phyloP scores from a whole-genome alignment of 1,140 invertebrate species.

The Plectrocnemia conspersa region DNA sequence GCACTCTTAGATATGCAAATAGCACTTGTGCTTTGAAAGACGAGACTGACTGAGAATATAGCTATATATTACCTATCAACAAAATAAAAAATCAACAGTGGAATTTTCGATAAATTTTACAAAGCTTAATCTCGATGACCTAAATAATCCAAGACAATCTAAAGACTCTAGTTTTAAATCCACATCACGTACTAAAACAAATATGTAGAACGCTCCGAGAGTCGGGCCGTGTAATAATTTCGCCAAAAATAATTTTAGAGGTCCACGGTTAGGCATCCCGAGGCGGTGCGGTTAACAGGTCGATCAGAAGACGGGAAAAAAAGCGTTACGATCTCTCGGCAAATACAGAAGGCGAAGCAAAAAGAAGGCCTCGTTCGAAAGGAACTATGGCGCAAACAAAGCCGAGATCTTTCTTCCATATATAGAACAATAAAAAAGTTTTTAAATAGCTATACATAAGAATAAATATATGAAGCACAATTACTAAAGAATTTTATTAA shows the following conservation, averaged over 20 bases:
- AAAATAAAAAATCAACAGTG: too few species aligned
- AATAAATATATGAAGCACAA: too few species aligned
- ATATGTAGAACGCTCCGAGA: conserved; percentile 22
- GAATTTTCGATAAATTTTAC: too few species aligned
- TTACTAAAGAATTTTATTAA: too few species aligned
- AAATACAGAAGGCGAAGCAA: background rate
- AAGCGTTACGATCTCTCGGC: conserved; percentile 17
- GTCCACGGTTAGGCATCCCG: background rate
- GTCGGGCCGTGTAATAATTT: conserved; percentile 23
- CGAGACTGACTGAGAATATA: too few species aligned
- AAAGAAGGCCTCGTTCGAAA: background rate
- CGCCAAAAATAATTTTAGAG: conserved; percentile 24
- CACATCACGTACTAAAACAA: conserved; percentile 33
- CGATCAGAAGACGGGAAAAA: conserved; percentile 10
- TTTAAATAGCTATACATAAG: too few species aligned
- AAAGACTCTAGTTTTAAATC: too few species aligned
- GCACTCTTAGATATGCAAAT: conserved; percentile 3
- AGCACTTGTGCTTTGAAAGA: background rate
- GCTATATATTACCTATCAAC: too few species aligned
- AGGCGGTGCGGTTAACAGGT: conserved; percentile 6
- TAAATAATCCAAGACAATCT: too few species aligned
- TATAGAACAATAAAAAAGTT: conserved; percentile 26
- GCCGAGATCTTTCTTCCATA: conserved; percentile 1
- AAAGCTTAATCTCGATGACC: background rate
- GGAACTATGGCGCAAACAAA: conserved; percentile 13